phyloP scores from a whole-genome alignment of 1,140 invertebrate species.

The Macrobrachium rosenbergii region DNA sequence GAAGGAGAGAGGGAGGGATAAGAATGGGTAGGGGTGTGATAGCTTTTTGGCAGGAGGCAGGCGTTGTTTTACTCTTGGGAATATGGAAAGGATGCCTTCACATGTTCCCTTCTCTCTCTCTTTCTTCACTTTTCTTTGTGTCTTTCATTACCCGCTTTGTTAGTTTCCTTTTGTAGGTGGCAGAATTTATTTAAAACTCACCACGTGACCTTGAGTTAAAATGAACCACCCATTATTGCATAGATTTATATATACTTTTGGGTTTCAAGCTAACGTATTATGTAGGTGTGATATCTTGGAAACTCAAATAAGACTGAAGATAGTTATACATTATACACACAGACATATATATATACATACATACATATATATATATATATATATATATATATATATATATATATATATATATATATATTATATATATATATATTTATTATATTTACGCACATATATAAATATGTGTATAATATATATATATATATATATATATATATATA shows the following conservation, averaged over 20 bases:
- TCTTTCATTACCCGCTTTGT: background rate
- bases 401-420: conserved; percentile 22
- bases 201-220: background rate
- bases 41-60: background rate
- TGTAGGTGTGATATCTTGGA: no score
- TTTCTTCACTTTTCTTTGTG: conserved; percentile 1
- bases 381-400: conserved; percentile 15
- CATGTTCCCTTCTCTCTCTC: background rate
- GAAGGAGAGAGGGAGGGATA: conserved; percentile 18
- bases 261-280: no score
- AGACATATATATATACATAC: conserved; percentile 6
- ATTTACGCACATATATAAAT: conserved; percentile 25
- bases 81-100: background rate
- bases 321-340: background rate
- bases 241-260: no score
- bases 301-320: no score
- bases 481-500: no score
- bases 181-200: background rate
- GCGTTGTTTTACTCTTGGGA: no score
- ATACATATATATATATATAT: conserved; percentile 33
- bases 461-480: conserved; percentile 35
- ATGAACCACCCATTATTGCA: background rate
- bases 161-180: background rate
- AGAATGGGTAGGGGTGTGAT: conserved; percentile 4
- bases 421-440: conserved; percentile 38